These are phyloP conservation scores for Rambutsinella grinnellia DNA, from an alignment of 2,888 invertebrate species.

Conservation along the genomic window DNA sequence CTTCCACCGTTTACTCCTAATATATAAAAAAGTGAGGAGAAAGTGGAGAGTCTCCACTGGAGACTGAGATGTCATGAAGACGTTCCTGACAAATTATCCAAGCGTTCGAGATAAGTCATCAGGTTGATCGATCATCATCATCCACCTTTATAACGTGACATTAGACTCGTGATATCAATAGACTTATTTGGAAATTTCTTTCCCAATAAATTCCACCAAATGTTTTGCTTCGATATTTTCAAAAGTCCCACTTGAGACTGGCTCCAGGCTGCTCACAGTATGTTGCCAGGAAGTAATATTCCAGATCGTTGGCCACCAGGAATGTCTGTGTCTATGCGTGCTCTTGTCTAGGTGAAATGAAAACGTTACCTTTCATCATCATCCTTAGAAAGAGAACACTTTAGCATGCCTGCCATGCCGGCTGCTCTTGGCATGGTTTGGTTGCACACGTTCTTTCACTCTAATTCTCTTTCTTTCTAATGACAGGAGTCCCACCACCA, in stretches of 20 bases:
- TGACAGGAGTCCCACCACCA: constrained; percentile 28
- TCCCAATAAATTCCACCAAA: too few relatives aligned
- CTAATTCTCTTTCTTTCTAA: constrained; percentile 43
- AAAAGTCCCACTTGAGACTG: constrained; percentile 39
- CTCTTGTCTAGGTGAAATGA: background rate
- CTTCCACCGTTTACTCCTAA: background rate
- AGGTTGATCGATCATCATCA: constrained; percentile 60
- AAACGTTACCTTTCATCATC: constrained; percentile 14
- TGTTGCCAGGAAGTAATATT: constrained; percentile 48
- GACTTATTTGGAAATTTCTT: too few relatives aligned
- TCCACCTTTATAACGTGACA: constrained; percentile 52
- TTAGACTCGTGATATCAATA: too few relatives aligned
- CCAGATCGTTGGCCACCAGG: background rate
- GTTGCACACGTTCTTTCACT: constrained; percentile 23
- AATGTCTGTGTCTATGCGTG: background rate
- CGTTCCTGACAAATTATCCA: constrained; percentile 58
- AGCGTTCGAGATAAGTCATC: constrained; percentile 58
- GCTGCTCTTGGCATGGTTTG: constrained; percentile 22
- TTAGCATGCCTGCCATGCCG: background rate
- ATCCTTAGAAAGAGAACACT: background rate
- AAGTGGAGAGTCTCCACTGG: background rate
- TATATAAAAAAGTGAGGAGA: constrained; percentile 7
- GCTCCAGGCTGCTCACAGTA: constrained; percentile 23
- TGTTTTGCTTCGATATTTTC: too few relatives aligned
- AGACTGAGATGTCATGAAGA: constrained; percentile 41